phyloP scores from a whole-genome alignment of 2,797 vertebrate genomes.

The Chelonia mydas region DNA sequence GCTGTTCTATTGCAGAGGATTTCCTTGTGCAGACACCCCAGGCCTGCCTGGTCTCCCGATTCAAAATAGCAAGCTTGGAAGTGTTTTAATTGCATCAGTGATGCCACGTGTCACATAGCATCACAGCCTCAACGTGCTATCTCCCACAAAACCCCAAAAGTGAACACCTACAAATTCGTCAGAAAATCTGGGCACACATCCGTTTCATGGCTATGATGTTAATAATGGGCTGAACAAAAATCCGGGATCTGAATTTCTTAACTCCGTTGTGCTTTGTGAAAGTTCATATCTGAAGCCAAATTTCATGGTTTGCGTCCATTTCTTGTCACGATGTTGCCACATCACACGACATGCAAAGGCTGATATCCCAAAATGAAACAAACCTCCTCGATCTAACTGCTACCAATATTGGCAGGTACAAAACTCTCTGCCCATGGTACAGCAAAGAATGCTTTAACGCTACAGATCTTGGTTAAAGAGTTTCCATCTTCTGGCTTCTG shows the following conservation, averaged over 20 bases:
- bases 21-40: neutral
- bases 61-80: neutral
- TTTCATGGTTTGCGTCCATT: rapidly evolving
- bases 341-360: constrained; percentile 32
- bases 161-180: neutral
- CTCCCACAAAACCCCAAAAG: neutral
- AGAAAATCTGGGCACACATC: neutral
- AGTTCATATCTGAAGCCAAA: rapidly evolving
- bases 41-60: rapidly evolving
- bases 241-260: rapidly evolving
- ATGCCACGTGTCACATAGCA: neutral
- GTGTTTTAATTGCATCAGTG: neutral
- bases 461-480: neutral
- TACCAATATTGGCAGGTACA: constrained; percentile 47
- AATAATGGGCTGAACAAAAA: rapidly evolving
- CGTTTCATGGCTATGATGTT: rapidly evolving
- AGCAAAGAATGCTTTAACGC: neutral
- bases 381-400: constrained; percentile 6
- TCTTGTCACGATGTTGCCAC: rapidly evolving
- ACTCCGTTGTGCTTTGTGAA: rapidly evolving
- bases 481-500: constrained; percentile 23
- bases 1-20: neutral
- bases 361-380: constrained; percentile 32
- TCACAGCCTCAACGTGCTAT: neutral
- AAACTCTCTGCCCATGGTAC: constrained; percentile 42